Evolutionary conservation across 2,797 vertebrate genomes (phyloP).

Genomic region (Ctenochaetus hawaiiensis): DNA sequence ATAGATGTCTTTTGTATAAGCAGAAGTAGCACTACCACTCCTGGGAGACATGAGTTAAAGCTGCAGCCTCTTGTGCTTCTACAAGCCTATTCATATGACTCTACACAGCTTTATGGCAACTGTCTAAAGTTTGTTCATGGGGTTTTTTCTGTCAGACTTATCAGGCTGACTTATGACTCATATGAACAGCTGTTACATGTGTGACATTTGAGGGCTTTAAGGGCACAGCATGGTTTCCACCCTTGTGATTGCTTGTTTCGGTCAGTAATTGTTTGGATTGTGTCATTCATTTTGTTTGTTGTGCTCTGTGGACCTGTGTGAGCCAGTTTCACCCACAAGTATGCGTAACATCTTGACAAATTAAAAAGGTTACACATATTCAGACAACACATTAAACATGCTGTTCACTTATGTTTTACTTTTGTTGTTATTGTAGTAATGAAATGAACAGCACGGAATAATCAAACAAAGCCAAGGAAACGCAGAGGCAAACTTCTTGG

Average conservation of each 20-base stretch:
- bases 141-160: slow-evolving; percentile 48
- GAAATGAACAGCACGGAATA: slow-evolving; percentile 17
- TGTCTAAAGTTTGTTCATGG: slow-evolving; percentile 29
- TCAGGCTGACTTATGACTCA: slow-evolving; percentile 51
- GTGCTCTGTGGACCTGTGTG: slow-evolving; percentile 7
- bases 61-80: slow-evolving; percentile 11
- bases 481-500: slow-evolving; percentile 23
- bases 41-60: slow-evolving; percentile 71
- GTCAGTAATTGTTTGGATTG: slow-evolving; percentile 39
- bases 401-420: slow-evolving; percentile 25
- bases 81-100: slow-evolving; percentile 47
- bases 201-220: slow-evolving; percentile 26
- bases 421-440: slow-evolving; percentile 41
- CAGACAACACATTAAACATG: slow-evolving; percentile 8
- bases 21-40: slow-evolving; percentile 51
- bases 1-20: slow-evolving; percentile 35
- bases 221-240: slow-evolving; percentile 17
- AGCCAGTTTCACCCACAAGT: slow-evolving; percentile 38
- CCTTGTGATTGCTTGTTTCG: slow-evolving; percentile 36
- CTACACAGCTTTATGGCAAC: slow-evolving; percentile 23
- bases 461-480: slow-evolving; percentile 36
- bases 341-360: slow-evolving; percentile 33
- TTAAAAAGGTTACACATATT: slow-evolving; percentile 41
- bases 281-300: slow-evolving; percentile 40
- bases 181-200: slow-evolving; percentile 24